Evolutionary conservation across 2,113 vertebrate genomes (phyloP).

Genomic region (Hylia prasina): DNA sequence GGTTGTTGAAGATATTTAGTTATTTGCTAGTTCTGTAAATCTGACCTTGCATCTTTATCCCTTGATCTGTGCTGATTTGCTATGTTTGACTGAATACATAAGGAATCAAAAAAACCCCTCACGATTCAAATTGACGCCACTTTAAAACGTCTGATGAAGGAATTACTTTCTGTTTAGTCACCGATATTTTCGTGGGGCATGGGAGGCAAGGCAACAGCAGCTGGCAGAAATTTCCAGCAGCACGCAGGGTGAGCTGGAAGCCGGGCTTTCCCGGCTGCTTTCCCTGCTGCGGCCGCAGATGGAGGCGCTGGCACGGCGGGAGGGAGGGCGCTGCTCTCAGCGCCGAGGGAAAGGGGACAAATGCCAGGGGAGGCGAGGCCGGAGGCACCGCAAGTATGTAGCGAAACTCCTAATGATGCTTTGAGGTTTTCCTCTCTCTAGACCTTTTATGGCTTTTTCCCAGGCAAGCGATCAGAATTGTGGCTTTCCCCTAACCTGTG

Average conservation of each 20-base stretch:
- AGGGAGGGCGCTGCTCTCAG: not conserved
- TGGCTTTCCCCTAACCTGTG: not conserved
- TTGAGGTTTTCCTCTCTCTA: not conserved
- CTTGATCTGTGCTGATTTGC: not conserved
- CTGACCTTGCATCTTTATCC: not conserved
- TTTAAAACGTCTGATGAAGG: not conserved
- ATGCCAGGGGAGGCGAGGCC: not conserved
- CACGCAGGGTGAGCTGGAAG: not conserved
- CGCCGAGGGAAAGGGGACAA: not conserved
- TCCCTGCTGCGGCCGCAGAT: conserved; percentile 34
- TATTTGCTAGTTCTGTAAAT: not conserved
- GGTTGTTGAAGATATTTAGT: not conserved
- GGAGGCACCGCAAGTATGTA: not conserved
- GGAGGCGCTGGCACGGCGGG: not conserved
- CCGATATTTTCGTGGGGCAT: not conserved
- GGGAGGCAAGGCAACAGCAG: not conserved
- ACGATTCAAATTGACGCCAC: not conserved
- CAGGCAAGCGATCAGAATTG: not conserved
- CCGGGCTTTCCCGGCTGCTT: not conserved
- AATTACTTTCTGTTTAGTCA: not conserved
- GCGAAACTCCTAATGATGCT: not conserved
- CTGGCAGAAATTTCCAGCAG: conserved; percentile 33
- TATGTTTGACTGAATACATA: not conserved
- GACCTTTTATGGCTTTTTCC: not conserved
- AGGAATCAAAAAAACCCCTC: not conserved